Base-by-base conservation (phyloP, 2,888 invertebrate species). In the Proisotoma minuta region DNA sequence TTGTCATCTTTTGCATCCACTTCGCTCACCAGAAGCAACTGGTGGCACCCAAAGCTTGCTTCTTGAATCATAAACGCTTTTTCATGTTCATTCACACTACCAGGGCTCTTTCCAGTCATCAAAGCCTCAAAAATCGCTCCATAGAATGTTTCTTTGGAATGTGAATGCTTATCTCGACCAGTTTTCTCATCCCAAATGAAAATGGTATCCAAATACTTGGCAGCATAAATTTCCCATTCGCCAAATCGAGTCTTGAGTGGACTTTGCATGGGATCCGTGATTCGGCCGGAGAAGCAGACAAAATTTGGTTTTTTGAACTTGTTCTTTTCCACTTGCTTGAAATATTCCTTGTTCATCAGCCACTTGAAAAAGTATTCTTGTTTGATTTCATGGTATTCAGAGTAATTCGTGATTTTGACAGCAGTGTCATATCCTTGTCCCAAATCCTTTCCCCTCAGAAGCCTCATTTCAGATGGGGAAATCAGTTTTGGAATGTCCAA, bases 311-410 rank as follows among this genome's bases (percentile, higher is more conserved):
- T 40, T 10, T 47, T 47, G 20, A 12, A 47, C 22, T 57, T 57
- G n/a, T 57, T 47, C 2, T 57, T 20, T 8, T 3, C 5, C 5
- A 47, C 57, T 1, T 8, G 15, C 12, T 47, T 15, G 20, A 29
- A 29, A 5, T 57, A 57, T 0, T 57, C 47, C 4, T 40, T 29
- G 10, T 47, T 8, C 2, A 47, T 1, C 15, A 57, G 18, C 57
- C 57, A 57, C 12, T 57, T 57, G 2, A 57, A 5, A 28, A 57
- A 57, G 47, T 47, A 57, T n/a, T 27, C 47, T 20, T 57, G 47
- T 22, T 57, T 57, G 5, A 57, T 18, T 26, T 57, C 47, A 18
- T 47, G 43, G 3, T 57, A 57, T 8, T 27, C 18, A 15, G 28
- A 22, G 27, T 57, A 57, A 27, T 57, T 20, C 1, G 43, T 15